Base-by-base conservation (phyloP, 2,113 vertebrate species). In the Elachura formosa region DNA sequence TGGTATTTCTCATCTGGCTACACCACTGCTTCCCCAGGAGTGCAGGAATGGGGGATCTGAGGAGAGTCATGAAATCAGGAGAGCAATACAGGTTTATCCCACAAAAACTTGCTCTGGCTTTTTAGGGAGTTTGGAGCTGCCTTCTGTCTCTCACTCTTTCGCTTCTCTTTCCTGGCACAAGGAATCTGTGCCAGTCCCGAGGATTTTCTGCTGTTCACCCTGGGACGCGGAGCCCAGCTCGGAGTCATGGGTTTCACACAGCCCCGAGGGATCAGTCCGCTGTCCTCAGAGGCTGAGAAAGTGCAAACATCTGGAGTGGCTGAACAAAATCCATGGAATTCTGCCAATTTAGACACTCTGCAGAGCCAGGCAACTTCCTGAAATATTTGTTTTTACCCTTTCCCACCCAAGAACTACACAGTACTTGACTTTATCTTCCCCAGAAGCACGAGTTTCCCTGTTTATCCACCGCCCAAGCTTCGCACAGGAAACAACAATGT, bases 1-100 rank as follows among this genome's bases (percentile, higher is more conserved):
- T 82, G 92, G 78, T 85, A 25, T 89, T 96, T 56, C 91, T 92
- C 83, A 33, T 28, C 24, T 5, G 55, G 91, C 58, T 55, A 9
- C 59, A 73, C 21, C 38, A 14, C 76, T 28, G 52, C 66, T 69
- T 59, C 61, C 38, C 41, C 69, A 49, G 52, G 58, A 61, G 55
- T 11, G 48, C 38, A 84, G 80, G 64, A 68, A 79, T 4, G 43
- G 34, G 36, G 7, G n/a, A 28, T 24, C 43, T 59, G 33, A 48
- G 43, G 43, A 46, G 48, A 84, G 45, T 2, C 25, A 16, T 8
- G 40, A 59, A 56, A 14, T 10, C 14, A 3, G 2, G 12, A 43
- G 41, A 77, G 38, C 33, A 76, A 0, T 33, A 18, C 36, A 34
- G n/a, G 20, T 25, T 80, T 76, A 36, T 54, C 40, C 45, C 38